phyloP scores from a whole-genome alignment of 2,888 invertebrate genomes.

The Spatulosminthurus flaviceps region DNA sequence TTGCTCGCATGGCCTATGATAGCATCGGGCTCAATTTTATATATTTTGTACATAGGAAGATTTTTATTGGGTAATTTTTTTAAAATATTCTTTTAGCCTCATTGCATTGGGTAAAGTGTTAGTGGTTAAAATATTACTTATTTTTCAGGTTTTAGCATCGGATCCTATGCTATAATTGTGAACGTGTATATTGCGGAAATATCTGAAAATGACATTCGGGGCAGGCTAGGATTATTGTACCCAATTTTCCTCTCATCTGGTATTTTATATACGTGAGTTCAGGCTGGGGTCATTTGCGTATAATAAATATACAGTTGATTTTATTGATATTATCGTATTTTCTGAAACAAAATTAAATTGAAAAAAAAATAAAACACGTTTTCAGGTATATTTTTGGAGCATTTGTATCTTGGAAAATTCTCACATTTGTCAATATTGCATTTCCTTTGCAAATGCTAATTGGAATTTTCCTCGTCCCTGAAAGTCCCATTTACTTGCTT shows the following conservation, averaged over 20 bases:
- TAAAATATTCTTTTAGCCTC: too few species aligned
- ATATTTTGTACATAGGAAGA: slow-evolving; percentile 69
- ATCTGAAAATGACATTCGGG: slow-evolving; percentile 82
- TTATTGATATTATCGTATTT: background rate
- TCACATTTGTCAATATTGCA: slow-evolving; percentile 21
- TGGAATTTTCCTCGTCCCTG: slow-evolving; percentile 73
- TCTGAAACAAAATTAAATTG: too few species aligned
- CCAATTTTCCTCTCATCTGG: slow-evolving; percentile 76
- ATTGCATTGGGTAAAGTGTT: too few species aligned
- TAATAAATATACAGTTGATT: background rate
- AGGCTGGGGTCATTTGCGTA: background rate
- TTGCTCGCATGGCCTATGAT: slow-evolving; percentile 66
- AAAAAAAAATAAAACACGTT: too few species aligned
- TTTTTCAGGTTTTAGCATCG: slow-evolving; percentile 74
- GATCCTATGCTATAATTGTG: slow-evolving; percentile 83
- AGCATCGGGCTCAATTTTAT: slow-evolving; percentile 55
- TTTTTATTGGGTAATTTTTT: slow-evolving; percentile 41
- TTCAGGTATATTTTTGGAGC: slow-evolving; percentile 43
- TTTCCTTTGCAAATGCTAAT: slow-evolving; percentile 66
- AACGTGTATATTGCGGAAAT: slow-evolving; percentile 89
- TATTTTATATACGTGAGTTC: slow-evolving; percentile 54
- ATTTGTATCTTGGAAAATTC: slow-evolving; percentile 35
- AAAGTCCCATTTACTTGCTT: slow-evolving; percentile 73
- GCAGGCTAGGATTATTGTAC: slow-evolving; percentile 65
- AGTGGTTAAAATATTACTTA: too few species aligned